Evolutionary conservation across 2,888 invertebrate genomes (phyloP).

Genomic region (Chydorus sphaericus): DNA sequence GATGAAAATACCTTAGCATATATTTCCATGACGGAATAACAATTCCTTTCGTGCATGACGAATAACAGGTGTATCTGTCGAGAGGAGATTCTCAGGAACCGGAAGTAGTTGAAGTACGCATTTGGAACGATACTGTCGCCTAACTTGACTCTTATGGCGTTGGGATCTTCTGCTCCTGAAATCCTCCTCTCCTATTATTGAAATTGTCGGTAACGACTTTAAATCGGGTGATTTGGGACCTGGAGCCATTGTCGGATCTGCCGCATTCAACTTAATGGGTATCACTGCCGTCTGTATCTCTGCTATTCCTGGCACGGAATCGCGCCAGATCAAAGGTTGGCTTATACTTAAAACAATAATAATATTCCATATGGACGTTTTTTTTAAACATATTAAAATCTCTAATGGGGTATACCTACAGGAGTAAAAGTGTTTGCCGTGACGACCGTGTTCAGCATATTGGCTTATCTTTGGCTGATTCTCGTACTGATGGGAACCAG

Average conservation of each 20-base stretch:
- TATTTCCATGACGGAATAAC: background rate
- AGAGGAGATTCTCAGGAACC: constrained; percentile 26
- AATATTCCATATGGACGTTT: background rate
- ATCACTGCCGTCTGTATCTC: constrained; percentile 39
- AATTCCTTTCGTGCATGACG: background rate
- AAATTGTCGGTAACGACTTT: constrained; percentile 31
- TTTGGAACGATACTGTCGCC: constrained; percentile 42
- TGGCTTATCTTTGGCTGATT: constrained; percentile 44
- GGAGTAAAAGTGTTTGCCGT: constrained; percentile 31
- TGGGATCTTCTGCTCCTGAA: constrained; percentile 41
- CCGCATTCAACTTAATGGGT: constrained; percentile 39
- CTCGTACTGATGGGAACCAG: constrained; percentile 29
- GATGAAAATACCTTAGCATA: background rate
- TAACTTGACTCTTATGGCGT: constrained; percentile 41
- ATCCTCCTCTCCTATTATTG: constrained; percentile 40
- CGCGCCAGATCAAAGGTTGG: constrained; percentile 31
- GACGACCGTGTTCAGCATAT: constrained; percentile 33
- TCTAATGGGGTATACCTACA: background rate
- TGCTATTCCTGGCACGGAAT: constrained; percentile 31
- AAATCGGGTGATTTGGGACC: constrained; percentile 37
- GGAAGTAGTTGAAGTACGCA: constrained; percentile 32
- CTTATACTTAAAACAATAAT: background rate
- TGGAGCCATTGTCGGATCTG: constrained; percentile 41
- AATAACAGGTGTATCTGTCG: constrained; percentile 20
- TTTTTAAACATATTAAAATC: background rate